These are phyloP conservation scores for Capitulum mitella DNA, from an alignment of 2,888 invertebrate species.

Conservation along the genomic window DNA sequence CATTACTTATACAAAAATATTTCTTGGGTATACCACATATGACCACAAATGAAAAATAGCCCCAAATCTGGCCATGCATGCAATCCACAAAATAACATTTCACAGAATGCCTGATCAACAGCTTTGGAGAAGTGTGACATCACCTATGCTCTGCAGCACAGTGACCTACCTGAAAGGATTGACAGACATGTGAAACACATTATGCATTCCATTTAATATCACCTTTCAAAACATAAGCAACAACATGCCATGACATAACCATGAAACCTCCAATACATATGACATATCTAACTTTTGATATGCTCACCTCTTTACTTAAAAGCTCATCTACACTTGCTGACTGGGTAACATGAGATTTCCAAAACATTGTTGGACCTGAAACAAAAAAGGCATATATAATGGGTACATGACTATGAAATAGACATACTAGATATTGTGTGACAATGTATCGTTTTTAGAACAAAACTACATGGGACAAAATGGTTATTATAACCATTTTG, in stretches of 20 bases:
- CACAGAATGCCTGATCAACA: too few relatives aligned
- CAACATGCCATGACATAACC: not conserved
- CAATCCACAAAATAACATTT: too few relatives aligned
- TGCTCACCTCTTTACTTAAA: conserved; percentile 64
- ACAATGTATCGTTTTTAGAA: not conserved
- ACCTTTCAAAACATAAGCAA: not conserved
- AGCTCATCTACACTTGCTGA: conserved; percentile 68
- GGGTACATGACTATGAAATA: not conserved
- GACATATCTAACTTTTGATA: not conserved
- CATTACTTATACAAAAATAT: not conserved
- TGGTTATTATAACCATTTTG: not conserved
- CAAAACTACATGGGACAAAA: not conserved
- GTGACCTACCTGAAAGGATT: too few relatives aligned
- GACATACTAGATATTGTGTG: not conserved
- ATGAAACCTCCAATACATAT: not conserved
- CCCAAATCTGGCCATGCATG: too few relatives aligned
- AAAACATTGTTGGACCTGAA: conserved; percentile 57
- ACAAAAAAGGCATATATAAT: not conserved
- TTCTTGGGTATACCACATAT: not conserved
- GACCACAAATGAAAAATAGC: too few relatives aligned
- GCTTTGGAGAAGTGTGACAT: too few relatives aligned
- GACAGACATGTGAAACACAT: too few relatives aligned
- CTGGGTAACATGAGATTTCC: conserved; percentile 66
- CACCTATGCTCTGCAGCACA: too few relatives aligned
- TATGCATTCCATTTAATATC: too few relatives aligned